Conservation (phyloP, 1,140 invertebrate genomes). For the Eupeodes corollae region DNA sequence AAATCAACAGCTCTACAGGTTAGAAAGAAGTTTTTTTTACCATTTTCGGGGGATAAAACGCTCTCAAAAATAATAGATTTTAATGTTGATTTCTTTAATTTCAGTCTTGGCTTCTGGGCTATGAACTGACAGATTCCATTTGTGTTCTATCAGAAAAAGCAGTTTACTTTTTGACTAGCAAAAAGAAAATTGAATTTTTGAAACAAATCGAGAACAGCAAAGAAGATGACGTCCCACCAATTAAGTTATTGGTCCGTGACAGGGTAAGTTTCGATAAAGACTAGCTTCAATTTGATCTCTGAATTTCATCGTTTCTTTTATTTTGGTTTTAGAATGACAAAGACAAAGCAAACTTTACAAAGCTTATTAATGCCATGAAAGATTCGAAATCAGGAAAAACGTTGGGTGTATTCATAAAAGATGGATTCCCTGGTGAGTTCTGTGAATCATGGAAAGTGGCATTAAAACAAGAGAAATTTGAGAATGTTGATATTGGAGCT, state of each 20-base stretch:
- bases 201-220: slow-evolving; percentile 81
- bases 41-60: background rate
- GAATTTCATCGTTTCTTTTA: slow-evolving; percentile 31
- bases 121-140: slow-evolving; percentile 91
- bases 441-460: slow-evolving; percentile 79
- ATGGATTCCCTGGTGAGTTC: slow-evolving; percentile 87
- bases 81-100: background rate
- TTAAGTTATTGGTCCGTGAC: slow-evolving; percentile 83
- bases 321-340: slow-evolving; percentile 90
- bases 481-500: slow-evolving; percentile 79
- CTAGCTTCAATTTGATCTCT: background rate
- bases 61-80: too few relatives aligned
- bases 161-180: slow-evolving; percentile 87
- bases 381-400: slow-evolving; percentile 81
- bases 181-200: slow-evolving; percentile 97
- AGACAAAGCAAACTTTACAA: slow-evolving; percentile 88
- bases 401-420: slow-evolving; percentile 88
- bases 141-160: slow-evolving; percentile 77
- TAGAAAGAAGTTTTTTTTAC: slow-evolving; percentile 9
- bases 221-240: slow-evolving; percentile 72
- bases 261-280: slow-evolving; percentile 51
- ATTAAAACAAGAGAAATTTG: slow-evolving; percentile 66
- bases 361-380: slow-evolving; percentile 75
- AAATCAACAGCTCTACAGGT: slow-evolving; percentile 91
- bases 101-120: slow-evolving; percentile 95